Conservation (phyloP, 2,888 invertebrate genomes). For the Busseola fusca region DNA sequence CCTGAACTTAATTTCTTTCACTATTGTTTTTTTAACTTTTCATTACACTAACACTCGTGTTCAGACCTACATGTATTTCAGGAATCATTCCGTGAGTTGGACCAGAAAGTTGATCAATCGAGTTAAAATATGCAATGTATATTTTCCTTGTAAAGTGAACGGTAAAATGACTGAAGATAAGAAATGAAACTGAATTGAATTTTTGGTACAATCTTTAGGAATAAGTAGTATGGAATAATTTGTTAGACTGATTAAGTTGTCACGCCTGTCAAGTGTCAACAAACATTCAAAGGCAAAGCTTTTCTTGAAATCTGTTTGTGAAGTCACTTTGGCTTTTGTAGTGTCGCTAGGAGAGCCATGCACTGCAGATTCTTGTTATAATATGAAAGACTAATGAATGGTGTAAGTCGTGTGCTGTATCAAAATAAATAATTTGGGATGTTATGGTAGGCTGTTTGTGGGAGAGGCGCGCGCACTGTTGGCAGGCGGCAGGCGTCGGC, state of each 20-base stretch:
- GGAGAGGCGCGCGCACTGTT: slow-evolving; percentile 84
- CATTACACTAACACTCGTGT: neutral
- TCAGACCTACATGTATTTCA: neutral
- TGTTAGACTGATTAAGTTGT: slow-evolving; percentile 4
- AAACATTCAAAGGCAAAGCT: neutral
- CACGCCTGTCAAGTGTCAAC: neutral
- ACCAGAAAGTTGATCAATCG: slow-evolving; percentile 19
- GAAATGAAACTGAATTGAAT: neutral
- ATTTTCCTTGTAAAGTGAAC: slow-evolving; percentile 18
- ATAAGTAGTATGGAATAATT: neutral
- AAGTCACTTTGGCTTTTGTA: neutral
- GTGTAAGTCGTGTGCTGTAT: slow-evolving; percentile 60
- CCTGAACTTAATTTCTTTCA: neutral
- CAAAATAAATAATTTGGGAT: slow-evolving; percentile 72
- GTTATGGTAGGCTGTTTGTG: slow-evolving; percentile 65
- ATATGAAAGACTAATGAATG: slow-evolving; percentile 26
- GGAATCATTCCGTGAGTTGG: slow-evolving; percentile 12
- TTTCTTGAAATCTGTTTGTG: neutral
- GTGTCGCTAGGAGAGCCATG: neutral
- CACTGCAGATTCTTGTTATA: neutral
- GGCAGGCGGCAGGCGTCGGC: slow-evolving; percentile 67
- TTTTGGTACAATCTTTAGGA: neutral
- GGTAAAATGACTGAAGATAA: neutral
- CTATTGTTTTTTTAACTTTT: neutral
- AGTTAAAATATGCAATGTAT: slow-evolving; percentile 14